Evolutionary conservation across 2,113 vertebrate species (phyloP), one percentile per base, ranked within the genome.

Genomic region (Eulemur macaco): DNA sequence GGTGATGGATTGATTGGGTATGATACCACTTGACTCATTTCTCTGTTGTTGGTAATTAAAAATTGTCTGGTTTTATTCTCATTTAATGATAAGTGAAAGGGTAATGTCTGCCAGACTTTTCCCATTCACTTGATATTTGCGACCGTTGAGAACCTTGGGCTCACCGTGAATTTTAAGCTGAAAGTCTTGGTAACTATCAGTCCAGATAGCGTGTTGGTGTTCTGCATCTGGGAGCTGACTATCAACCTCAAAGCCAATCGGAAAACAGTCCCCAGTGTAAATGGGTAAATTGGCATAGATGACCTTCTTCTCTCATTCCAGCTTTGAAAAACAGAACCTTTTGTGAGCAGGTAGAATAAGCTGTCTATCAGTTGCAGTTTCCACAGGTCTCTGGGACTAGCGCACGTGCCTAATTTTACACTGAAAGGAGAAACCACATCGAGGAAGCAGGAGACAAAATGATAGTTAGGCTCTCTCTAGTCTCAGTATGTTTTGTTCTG

Each of bases 41-140:
- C 87, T 94, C 96, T 96, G 74, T 96, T 95, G 96, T 25, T 97
- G 96, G 94, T 98, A 97, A 98, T 98, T 98, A 97, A 92, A 97
- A 94, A 96, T 95, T 97, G 96, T 97, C 97, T 97, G 91, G 89
- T 96, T 97, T 96, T 96, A 91, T 96, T 96, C 96, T 90, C 94
- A 92, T 91, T 97, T 96, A 97, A 97, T 42, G 71, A 92, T 95
- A 97, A 97, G 96, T 91, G 91, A 98, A 96, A 95, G 91, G 93
- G 58, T 96, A 93, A 94, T 86, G 76, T 95, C 95, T 96, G 94
- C 89, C 96, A 97, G 96, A 68, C 74, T 96, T 91, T 63, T 39
- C 87, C 82, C 74, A 45, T 95, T 78, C 20, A 3, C 95, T 95
- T 69, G 71, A 64, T 94, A 82, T 94, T 95, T 95, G 54, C 54